Base-by-base conservation (phyloP, 1,140 invertebrate species). In the Varroa destructor region DNA sequence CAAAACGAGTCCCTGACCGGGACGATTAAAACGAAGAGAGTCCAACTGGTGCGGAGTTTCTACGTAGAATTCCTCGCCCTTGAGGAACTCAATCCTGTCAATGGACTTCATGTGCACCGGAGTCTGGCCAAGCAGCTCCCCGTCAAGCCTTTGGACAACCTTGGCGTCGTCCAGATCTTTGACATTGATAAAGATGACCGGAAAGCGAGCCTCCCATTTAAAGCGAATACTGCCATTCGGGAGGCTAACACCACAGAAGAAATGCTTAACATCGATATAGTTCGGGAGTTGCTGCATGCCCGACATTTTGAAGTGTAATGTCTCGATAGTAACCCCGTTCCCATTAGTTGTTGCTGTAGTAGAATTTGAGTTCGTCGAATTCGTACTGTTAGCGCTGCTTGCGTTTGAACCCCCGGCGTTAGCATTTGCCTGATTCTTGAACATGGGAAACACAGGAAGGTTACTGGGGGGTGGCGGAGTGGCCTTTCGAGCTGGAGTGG, bases 51-150 rank as follows among this genome's bases (percentile, higher is more conserved):
- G 71, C 40, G 8, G 14, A 1, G 54, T 67, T 12, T 46, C 61
- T 43, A 37, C 61, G 46, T 67, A 67, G 10, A 25, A 67, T 12
- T 67, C 42, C 58, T 72, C 61, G 40, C 61, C 71, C 56, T 72
- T 43, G 25, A 43, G 51, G 56, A 43, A 57, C 71, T 56, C 40
- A 51, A 10, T 51, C 37, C 54, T 71, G 55, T 71, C 46, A 55
- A 37, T 46, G 10, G 43, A 43, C 46, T 67, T 46, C 40, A 67
- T 67, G 40, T 67, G 40, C 36, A 67, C 40, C 61, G 40, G 40
- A 8, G 40, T 67, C 61, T 46, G 40, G 10, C 61, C 61, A 12
- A 67, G 61, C 61, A 67, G 40, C 46, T 67, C 61, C 12, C 61
- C 61, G 61, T 40, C 46, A 40, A 67, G 46, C 40, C 61, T 67